These are phyloP conservation scores for Vanessa atalanta DNA, from an alignment of 1,140 invertebrate genomes.

Conservation along the genomic window DNA sequence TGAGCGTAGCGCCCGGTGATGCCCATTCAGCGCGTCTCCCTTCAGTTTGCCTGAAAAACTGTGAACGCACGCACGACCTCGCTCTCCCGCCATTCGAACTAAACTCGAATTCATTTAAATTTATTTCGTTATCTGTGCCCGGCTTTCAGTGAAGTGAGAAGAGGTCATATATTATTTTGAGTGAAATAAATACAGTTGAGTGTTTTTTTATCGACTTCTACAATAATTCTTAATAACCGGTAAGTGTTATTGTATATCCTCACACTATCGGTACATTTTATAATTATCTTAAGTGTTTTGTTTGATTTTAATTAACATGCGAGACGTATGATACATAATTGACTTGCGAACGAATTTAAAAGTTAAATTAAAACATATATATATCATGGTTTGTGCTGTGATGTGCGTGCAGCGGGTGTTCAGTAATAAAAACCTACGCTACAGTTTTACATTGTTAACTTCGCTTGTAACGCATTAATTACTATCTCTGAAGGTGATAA, in stretches of 20 bases:
- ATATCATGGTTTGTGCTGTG: neutral
- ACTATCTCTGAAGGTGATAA: neutral
- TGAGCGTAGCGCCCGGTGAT: conserved; percentile 51
- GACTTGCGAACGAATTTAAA: neutral
- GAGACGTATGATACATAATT: neutral
- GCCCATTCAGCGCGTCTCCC: conserved; percentile 56
- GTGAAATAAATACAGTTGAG: conserved; percentile 11
- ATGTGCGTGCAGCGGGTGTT: neutral
- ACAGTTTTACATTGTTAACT: neutral
- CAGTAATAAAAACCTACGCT: neutral
- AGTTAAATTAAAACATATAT: no score
- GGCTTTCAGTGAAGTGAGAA: conserved; percentile 22
- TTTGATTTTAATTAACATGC: neutral
- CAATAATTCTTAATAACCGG: neutral
- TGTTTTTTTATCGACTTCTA: conserved; percentile 2
- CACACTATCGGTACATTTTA: neutral
- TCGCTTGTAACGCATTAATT: conserved; percentile 2
- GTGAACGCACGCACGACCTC: conserved; percentile 51
- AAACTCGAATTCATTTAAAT: conserved; percentile 63
- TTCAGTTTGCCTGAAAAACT: conserved; percentile 65
- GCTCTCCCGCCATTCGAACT: conserved; percentile 46
- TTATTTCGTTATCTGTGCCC: conserved; percentile 37
- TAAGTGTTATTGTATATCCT: conserved; percentile 2
- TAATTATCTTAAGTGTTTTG: conserved; percentile 7
- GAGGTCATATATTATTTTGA: conserved; percentile 7